Evolutionary conservation across 2,888 invertebrate species (phyloP).

Genomic region (Operophtera brumata): DNA sequence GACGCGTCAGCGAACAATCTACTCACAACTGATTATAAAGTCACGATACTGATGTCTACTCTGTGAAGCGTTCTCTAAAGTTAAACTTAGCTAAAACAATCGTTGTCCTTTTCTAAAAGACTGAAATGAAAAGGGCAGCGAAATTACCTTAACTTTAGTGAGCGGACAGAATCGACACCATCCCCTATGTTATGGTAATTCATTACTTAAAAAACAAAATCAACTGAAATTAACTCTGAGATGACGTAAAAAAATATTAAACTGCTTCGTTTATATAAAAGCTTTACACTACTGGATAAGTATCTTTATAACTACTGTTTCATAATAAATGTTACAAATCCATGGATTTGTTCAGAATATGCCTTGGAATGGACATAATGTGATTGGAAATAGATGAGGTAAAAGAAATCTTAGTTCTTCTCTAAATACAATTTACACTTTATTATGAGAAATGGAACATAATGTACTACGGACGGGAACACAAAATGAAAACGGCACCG

Average conservation of each 20-base stretch:
- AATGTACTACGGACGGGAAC: conserved; percentile 78
- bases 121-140: too few relatives aligned
- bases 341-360: conserved; percentile 56
- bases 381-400: conserved; percentile 30
- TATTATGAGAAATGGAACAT: conserved; percentile 48
- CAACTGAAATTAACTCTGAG: conserved; percentile 56
- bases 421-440: conserved; percentile 47
- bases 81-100: too few relatives aligned
- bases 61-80: too few relatives aligned
- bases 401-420: conserved; percentile 25
- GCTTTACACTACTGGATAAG: conserved; percentile 62
- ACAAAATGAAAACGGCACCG: conserved; percentile 56
- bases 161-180: conserved; percentile 9
- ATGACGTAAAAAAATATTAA: conserved; percentile 61
- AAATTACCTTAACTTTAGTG: too few relatives aligned
- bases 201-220: conserved; percentile 61
- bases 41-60: conserved; percentile 41
- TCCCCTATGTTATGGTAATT: conserved; percentile 66
- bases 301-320: conserved; percentile 54
- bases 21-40: conserved; percentile 65
- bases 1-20: conserved; percentile 40
- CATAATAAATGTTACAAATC: conserved; percentile 49
- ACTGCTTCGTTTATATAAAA: conserved; percentile 61
- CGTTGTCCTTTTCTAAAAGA: too few relatives aligned
- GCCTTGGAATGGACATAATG: conserved; percentile 61